These are phyloP conservation scores for Conchocele bisecta DNA, from an alignment of 2,888 invertebrate genomes.

Conservation along the genomic window DNA sequence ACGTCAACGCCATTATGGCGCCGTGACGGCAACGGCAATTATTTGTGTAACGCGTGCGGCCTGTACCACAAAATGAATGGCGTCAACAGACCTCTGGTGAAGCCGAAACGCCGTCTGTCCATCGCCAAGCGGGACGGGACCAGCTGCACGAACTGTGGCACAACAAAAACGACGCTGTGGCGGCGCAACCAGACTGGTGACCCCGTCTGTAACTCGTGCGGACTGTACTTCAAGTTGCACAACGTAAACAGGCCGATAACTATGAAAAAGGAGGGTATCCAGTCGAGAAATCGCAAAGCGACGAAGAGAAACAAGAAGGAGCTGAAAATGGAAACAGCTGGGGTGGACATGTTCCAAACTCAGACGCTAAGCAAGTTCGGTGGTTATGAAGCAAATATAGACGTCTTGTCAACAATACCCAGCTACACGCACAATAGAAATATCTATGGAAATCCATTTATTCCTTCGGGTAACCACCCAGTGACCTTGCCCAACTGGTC, in stretches of 20 bases:
- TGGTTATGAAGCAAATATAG: no score
- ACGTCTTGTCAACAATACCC: no score
- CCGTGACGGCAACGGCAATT: constrained; percentile 97
- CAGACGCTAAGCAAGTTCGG: no score
- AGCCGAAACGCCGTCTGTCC: constrained; percentile 53
- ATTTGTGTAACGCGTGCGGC: constrained; percentile 98
- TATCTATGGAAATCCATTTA: no score
- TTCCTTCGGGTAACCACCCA: no score
- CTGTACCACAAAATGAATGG: constrained; percentile 99
- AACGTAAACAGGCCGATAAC: constrained; percentile 90
- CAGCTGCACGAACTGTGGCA: constrained; percentile 95
- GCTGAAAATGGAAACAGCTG: no score
- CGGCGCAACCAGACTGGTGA: constrained; percentile 95
- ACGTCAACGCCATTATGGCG: constrained; percentile 98
- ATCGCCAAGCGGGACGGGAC: constrained; percentile 41
- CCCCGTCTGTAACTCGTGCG: constrained; percentile 99
- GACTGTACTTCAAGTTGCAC: constrained; percentile 97
- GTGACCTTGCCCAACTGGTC: no score
- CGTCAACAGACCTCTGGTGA: constrained; percentile 86
- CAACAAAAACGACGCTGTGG: constrained; percentile 96
- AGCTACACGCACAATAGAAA: no score
- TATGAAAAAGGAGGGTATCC: constrained; percentile 98
- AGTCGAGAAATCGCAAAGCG: constrained; percentile 92
- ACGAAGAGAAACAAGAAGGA: constrained; percentile 48
- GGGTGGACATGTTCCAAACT: no score